A percentile compares a stretch with the other conserved stretches of the same genome.
phyloP scores from a whole-genome alignment of 2,888 invertebrate genomes.

The Galerucella nymphaeae region DNA sequence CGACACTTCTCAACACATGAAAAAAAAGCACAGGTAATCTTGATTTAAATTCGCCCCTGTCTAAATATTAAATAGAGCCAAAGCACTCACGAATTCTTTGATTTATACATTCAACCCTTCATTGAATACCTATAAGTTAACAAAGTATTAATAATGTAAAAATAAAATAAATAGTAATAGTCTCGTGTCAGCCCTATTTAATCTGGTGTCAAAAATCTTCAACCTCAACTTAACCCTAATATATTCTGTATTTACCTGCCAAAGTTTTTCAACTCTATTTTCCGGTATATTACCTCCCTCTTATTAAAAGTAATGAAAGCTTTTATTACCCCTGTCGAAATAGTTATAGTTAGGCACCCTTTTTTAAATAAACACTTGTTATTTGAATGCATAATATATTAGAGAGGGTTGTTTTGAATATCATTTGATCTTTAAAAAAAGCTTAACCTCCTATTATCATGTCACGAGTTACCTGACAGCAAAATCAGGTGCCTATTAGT shows the following conservation, averaged over 20 bases:
- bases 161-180: too few relatives aligned
- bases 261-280: background rate
- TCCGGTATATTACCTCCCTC: slow-evolving; percentile 4
- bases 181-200: background rate
- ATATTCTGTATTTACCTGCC: background rate
- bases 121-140: background rate
- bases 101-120: slow-evolving; percentile 21
- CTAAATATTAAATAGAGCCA: slow-evolving; percentile 43
- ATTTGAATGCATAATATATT: slow-evolving; percentile 5
- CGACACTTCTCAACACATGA: slow-evolving; percentile 40
- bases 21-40: slow-evolving; percentile 51
- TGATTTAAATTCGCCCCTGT: slow-evolving; percentile 55
- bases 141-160: too few relatives aligned
- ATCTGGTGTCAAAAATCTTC: background rate
- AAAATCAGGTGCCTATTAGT: background rate
- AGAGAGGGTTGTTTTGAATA: slow-evolving; percentile 1
- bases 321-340: background rate
- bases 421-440: background rate
- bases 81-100: slow-evolving; percentile 16
- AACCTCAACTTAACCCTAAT: slow-evolving; percentile 2
- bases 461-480: background rate
- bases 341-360: background rate
- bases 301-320: background rate
- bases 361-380: slow-evolving; percentile 8
- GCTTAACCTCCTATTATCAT: background rate